Conservation (phyloP, 2,113 vertebrate genomes). For the Noturus placidus region DNA sequence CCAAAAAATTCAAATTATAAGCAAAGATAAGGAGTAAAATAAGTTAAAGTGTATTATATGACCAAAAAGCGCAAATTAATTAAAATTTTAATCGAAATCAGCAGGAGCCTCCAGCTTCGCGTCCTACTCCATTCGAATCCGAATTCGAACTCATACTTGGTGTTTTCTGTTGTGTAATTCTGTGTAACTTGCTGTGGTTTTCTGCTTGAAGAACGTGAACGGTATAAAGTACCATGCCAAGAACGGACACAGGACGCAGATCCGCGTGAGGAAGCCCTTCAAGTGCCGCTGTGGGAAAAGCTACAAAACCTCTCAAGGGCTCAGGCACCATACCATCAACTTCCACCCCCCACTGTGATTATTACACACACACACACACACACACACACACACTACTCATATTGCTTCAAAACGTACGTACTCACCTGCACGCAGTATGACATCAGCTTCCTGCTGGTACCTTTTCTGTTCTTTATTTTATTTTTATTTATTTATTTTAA, state of each 20-base stretch:
- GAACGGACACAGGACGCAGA: constrained; percentile 98
- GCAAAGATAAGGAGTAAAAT: too few relatives aligned
- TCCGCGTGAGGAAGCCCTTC: constrained; percentile 96
- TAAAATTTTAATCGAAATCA: too few relatives aligned
- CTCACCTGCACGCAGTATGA: background rate
- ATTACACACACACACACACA: background rate
- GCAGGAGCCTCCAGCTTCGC: too few relatives aligned
- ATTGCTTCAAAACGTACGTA: background rate
- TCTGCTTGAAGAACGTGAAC: constrained; percentile 85
- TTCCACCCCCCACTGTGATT: constrained; percentile 83
- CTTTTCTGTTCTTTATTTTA: background rate
- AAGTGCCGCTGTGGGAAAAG: constrained; percentile 99
- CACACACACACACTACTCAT: constrained; percentile 1
- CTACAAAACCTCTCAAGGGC: constrained; percentile 99
- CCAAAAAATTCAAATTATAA: too few relatives aligned
- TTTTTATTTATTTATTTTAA: background rate
- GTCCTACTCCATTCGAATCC: too few relatives aligned
- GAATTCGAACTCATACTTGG: too few relatives aligned
- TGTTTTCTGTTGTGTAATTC: background rate
- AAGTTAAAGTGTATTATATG: too few relatives aligned
- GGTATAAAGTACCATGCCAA: constrained; percentile 99
- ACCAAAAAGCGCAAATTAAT: too few relatives aligned
- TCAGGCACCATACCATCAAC: constrained; percentile 99
- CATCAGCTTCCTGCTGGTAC: background rate
- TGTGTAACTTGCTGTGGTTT: background rate